Base-by-base conservation (phyloP, 2,113 vertebrate species). In the Rhea pennata region DNA sequence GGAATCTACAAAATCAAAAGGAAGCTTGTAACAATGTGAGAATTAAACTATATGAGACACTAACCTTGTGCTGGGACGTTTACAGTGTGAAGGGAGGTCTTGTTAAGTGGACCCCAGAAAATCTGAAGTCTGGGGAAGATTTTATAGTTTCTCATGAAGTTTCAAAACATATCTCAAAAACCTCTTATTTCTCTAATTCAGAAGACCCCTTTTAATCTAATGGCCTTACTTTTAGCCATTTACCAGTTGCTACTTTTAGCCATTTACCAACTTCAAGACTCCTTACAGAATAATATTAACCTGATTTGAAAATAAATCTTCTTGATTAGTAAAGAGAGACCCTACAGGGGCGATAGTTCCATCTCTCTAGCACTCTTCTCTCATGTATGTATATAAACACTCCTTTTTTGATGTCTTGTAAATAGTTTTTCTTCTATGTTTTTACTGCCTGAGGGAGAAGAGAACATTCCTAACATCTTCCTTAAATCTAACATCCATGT, bases 1-100 rank as follows among this genome's bases (percentile, higher is more conserved):
- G 56, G n/a, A 89, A 75, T 72, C 70, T 93, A 54, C 26, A 39
- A 92, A 89, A 92, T 91, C 51, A 91, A 92, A 94, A 93, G 44
- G 87, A 87, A 92, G 15, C 39, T 61, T 87, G 16, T 61, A 93
- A 89, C 42, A 87, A 46, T 0, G 5, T 87, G 39, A 69, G 66
- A 91, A 92, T 82, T 89, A 87, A 95, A 62, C 72, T 53, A 22
- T 82, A 51, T 59, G 62, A 87, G 61, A 84, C 24, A 51, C 24
- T 84, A 51, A 69, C 17, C 51, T 65, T 65, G 24, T 36, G 11
- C 23, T 75, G 61, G 24, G 51, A 44, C 50, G 65, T 33, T 58
- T 69, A 10, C 0, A 1, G 58, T 44, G 39, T 48, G 46, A 29
- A 29, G 8, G 22, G 46, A 82, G 17, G 19, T 22, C 15, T 48